Evolutionary conservation across 37 sponge, comb jelly and placozoan species (phyloP).

Genomic region (Axinella damicornis): DNA sequence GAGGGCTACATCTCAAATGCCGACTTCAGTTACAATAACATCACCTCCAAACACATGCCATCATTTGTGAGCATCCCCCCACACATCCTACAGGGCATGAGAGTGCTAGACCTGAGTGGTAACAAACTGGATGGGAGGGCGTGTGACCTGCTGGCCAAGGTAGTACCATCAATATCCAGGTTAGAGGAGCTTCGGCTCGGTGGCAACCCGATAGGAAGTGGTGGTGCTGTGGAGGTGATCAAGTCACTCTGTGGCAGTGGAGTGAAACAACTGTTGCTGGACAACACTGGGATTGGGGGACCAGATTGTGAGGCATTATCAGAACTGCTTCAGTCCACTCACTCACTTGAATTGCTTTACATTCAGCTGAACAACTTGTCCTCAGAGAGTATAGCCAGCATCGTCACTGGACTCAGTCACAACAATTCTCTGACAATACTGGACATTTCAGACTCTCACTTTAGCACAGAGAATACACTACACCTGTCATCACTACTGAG

Average conservation of each 20-base stretch:
- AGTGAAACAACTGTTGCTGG: not conserved
- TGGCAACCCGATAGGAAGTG: constrained; percentile 11
- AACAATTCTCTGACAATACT: too few species aligned
- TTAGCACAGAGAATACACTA: too few species aligned
- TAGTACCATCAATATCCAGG: not conserved
- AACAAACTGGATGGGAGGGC: constrained; percentile 9
- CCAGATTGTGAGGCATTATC: constrained; percentile 3
- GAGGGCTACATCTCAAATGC: not conserved
- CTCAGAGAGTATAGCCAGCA: not conserved
- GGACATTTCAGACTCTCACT: too few species aligned
- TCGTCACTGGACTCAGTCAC: constrained; percentile 10
- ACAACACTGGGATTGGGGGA: not conserved
- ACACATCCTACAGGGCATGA: not conserved
- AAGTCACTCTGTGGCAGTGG: not conserved
- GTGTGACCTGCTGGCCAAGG: constrained; percentile 12
- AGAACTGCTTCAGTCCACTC: not conserved
- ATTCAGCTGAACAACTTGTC: not conserved
- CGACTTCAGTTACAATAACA: not conserved
- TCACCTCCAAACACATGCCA: not conserved
- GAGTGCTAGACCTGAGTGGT: not conserved
- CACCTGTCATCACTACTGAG: too few species aligned
- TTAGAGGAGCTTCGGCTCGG: not conserved
- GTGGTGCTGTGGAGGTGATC: constrained; percentile 18
- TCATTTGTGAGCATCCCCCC: not conserved
- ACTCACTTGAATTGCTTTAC: not conserved